A percentile compares a stretch with the other conserved stretches of the same genome.
These are phyloP conservation scores for Brachypalpus laphriformis DNA, from an alignment of 2,888 invertebrate genomes.

Conservation along the genomic window DNA sequence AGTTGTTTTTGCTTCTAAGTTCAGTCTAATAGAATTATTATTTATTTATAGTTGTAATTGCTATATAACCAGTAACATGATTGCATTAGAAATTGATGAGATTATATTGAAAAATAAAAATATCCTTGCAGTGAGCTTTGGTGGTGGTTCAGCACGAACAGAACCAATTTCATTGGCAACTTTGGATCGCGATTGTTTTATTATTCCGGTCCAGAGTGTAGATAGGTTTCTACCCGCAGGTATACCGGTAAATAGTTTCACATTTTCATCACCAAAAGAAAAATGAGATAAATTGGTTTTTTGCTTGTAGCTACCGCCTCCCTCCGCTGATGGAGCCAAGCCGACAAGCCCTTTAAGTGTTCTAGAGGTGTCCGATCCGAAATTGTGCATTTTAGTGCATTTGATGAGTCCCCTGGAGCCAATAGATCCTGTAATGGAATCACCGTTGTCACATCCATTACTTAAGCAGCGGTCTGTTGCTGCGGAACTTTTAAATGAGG, in stretches of 20 bases:
- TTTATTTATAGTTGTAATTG: neutral
- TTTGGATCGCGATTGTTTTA: conserved; percentile 95
- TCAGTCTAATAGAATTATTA: conserved; percentile 7
- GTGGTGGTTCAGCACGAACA: conserved; percentile 80
- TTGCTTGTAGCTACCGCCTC: conserved; percentile 85
- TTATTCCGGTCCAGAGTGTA: conserved; percentile 94
- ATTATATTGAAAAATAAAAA: conserved; percentile 19
- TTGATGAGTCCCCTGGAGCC: conserved; percentile 95
- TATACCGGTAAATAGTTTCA: conserved; percentile 86
- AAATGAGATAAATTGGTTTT: conserved; percentile 7
- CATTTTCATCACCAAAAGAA: neutral
- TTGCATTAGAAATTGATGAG: neutral
- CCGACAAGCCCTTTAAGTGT: conserved; percentile 86
- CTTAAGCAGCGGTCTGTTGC: conserved; percentile 91
- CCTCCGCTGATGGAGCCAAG: conserved; percentile 85
- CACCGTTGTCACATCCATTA: conserved; percentile 91
- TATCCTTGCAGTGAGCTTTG: conserved; percentile 80
- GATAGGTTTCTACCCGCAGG: conserved; percentile 95
- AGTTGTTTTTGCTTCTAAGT: neutral
- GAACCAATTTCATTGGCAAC: conserved; percentile 92
- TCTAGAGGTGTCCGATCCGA: conserved; percentile 94
- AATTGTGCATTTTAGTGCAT: conserved; percentile 93
- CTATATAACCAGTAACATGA: conserved; percentile 9
- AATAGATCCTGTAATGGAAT: conserved; percentile 92
- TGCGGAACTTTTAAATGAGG: conserved; percentile 89